These are phyloP conservation scores for Hipparchia semele DNA, from an alignment of 2,888 invertebrate species.

Conservation along the genomic window DNA sequence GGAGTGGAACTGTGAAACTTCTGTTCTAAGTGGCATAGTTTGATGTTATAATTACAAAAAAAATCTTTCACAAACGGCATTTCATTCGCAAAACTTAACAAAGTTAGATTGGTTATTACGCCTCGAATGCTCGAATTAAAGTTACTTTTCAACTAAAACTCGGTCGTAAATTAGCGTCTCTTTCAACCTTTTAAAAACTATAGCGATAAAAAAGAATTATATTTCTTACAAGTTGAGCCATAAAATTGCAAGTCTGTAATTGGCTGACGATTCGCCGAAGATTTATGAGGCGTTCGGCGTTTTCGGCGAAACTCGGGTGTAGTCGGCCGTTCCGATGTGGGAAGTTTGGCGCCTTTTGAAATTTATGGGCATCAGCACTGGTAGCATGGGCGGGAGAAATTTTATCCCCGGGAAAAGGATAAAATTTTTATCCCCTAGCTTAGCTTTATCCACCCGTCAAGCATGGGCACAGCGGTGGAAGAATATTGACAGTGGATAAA, in stretches of 20 bases:
- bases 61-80: neutral
- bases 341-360: conserved; percentile 42
- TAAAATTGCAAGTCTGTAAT: conserved; percentile 49
- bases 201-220: conserved; percentile 50
- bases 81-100: neutral
- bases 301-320: conserved; percentile 49
- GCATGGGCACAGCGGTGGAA: too few species aligned
- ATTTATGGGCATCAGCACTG: conserved; percentile 37
- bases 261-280: conserved; percentile 42
- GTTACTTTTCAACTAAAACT: conserved; percentile 36
- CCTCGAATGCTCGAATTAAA: conserved; percentile 21
- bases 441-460: too few species aligned
- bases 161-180: conserved; percentile 55
- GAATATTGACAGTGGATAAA: too few species aligned
- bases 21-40: too few species aligned
- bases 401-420: too few species aligned
- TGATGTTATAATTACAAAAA: too few species aligned
- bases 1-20: too few species aligned
- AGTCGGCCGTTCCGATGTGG: conserved; percentile 44
- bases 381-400: too few species aligned
- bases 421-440: too few species aligned
- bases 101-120: conserved; percentile 38
- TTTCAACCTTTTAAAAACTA: conserved; percentile 59
- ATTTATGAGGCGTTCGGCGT: conserved; percentile 47
- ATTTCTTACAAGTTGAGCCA: conserved; percentile 48